Evolutionary conservation across 2,888 invertebrate species (phyloP), one percentile per base, ranked within the genome.

Genomic region (Orthosia gracilis): DNA sequence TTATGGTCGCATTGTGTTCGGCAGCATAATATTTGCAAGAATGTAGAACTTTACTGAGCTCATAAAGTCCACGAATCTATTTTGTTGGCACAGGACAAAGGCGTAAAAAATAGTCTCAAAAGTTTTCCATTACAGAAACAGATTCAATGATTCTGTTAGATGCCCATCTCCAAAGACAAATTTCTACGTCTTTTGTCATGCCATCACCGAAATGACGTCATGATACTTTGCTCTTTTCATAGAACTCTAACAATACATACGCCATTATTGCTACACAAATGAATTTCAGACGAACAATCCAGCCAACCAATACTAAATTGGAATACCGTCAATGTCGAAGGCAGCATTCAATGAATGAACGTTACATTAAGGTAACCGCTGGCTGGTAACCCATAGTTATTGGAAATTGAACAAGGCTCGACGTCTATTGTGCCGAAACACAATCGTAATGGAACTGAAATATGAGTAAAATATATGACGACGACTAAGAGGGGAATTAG

Each of bases 391-490:
- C 79, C 68, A 80, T 84, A 83, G 87, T 79, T 83, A 88, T 84
- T 87, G 85, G 84, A 87, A 85, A 88, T 83, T 83, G 85, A 87
- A 87, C 87, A 85, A 83, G 82, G 83, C 77, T 84, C 84, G 78
- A 75, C 64, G 75, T 73, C 85, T 85, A 85, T 89, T 89, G 89
- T 89, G 73, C 72, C 73, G 72, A 80, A 86, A 85, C 82, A 88
- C 86, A 88, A 88, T 88, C 72, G 85, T 83, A 83, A 89, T 89
- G 85, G 85, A 80, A 84, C 82, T 81, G 83, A 79, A 84, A 80
- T 86, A 85, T 78, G 67, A 84, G 82, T 63, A 78, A 80, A 80
- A 78, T 72, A 50, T 72, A 79, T 68, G 65, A 72, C 17, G 61
- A 63, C 50, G 31, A 61, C 64, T 65, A 66, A 78, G 69, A 72